A percentile compares a stretch with the other conserved stretches of the same genome.
Conservation (phyloP, 2,797 vertebrate genomes). For the Lacerta viridis region DNA sequence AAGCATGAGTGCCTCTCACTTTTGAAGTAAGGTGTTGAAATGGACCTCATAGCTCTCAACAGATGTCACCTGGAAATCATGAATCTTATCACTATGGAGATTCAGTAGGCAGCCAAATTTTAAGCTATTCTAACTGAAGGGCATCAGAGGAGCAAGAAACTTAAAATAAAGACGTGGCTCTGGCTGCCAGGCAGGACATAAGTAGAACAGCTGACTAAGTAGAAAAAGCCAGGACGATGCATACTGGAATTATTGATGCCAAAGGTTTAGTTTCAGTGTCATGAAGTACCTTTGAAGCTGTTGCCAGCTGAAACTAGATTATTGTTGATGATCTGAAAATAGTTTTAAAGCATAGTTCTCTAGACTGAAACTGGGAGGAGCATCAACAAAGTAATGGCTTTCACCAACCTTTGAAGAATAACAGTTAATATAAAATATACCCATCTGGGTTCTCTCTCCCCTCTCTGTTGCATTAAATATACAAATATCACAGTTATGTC, state of each 20-base stretch:
- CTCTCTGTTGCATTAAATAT: not conserved
- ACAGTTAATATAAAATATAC: slow-evolving; percentile 15
- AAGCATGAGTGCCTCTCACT: not conserved
- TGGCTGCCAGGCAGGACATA: not conserved
- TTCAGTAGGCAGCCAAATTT: not conserved
- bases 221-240: slow-evolving; percentile 13
- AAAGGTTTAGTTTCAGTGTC: rapidly evolving
- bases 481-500: not conserved
- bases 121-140: not conserved
- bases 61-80: not conserved
- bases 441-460: not conserved
- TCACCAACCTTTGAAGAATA: not conserved
- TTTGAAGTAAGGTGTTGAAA: not conserved
- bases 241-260: slow-evolving; percentile 17
- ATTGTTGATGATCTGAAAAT: not conserved
- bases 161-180: slow-evolving; percentile 9
- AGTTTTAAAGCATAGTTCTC: not conserved
- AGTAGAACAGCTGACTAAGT: slow-evolving; percentile 49
- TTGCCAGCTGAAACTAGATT: not conserved
- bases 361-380: not conserved
- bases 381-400: not conserved
- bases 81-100: not conserved
- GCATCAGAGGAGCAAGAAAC: not conserved
- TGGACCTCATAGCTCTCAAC: not conserved
- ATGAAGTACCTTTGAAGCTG: rapidly evolving